Conservation (phyloP, 1,140 invertebrate genomes). For the Drosophila setifemur region DNA sequence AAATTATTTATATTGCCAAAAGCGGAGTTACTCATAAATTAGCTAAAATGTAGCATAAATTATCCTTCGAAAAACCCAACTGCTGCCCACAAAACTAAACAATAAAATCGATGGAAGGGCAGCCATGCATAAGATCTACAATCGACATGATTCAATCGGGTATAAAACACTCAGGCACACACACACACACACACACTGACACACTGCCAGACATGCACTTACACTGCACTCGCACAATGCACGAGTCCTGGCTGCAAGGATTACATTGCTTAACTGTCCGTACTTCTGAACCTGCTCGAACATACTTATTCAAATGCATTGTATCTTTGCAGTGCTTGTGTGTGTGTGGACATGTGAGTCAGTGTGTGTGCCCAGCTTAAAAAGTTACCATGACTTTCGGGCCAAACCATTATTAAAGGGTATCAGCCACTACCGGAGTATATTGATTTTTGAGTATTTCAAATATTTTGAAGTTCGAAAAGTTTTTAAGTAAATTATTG, state of each 20-base stretch:
- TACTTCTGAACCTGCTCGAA: constrained; percentile 34
- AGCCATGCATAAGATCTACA: constrained; percentile 31
- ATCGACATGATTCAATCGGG: constrained; percentile 60
- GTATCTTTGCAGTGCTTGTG: constrained; percentile 15
- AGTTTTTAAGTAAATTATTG: too few species aligned
- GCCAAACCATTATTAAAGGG: background rate
- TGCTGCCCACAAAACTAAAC: constrained; percentile 6
- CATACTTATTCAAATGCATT: constrained; percentile 40
- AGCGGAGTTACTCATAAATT: constrained; percentile 8
- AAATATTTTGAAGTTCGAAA: too few species aligned
- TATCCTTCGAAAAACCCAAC: background rate
- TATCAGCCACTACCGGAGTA: background rate
- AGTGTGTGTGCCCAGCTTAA: constrained; percentile 6
- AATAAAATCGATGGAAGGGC: constrained; percentile 21
- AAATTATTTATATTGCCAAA: background rate
- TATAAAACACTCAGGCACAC: constrained; percentile 33
- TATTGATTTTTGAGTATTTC: background rate
- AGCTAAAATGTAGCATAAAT: background rate
- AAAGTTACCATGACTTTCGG: constrained; percentile 27
- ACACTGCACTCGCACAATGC: background rate
- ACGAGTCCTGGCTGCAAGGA: constrained; percentile 34
- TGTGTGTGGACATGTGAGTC: background rate
- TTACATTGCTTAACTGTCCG: constrained; percentile 47
- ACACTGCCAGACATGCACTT: background rate
- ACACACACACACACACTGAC: background rate